Conservation (phyloP, 2,113 vertebrate genomes). For the Plotosus lineatus region DNA sequence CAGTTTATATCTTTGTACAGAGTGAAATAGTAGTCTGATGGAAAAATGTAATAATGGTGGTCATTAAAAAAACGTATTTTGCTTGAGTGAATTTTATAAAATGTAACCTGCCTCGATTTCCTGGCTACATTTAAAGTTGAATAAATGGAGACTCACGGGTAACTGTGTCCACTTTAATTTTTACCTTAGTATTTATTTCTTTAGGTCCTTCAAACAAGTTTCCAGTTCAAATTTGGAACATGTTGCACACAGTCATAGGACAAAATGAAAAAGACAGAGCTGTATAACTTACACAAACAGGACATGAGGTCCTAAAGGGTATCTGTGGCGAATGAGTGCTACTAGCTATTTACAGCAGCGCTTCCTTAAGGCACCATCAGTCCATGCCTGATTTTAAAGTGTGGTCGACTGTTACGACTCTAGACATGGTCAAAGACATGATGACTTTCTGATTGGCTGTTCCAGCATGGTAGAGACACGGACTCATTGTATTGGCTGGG, state of each 20-base stretch:
- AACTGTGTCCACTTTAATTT: not conserved
- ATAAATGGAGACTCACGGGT: not conserved
- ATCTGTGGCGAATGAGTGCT: too few relatives aligned
- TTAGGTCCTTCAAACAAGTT: not conserved
- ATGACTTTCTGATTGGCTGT: too few relatives aligned
- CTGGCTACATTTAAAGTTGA: not conserved
- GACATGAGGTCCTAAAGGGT: not conserved
- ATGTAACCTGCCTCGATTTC: not conserved
- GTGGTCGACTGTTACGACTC: too few relatives aligned
- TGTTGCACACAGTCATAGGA: not conserved
- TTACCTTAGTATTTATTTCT: not conserved
- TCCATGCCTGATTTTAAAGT: too few relatives aligned
- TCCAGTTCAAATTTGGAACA: not conserved
- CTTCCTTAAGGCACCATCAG: too few relatives aligned
- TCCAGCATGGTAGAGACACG: too few relatives aligned
- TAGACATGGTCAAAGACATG: too few relatives aligned
- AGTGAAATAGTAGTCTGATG: not conserved
- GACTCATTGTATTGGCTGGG: too few relatives aligned
- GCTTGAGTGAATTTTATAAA: not conserved
- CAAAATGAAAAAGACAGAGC: not conserved
- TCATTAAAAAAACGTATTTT: not conserved
- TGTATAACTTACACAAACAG: not conserved
- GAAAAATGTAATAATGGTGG: not conserved
- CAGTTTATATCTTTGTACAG: not conserved
- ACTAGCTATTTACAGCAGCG: too few relatives aligned